Base-by-base conservation (phyloP, 2,113 vertebrate genomes). In the Mormyrus iriodes region DNA sequence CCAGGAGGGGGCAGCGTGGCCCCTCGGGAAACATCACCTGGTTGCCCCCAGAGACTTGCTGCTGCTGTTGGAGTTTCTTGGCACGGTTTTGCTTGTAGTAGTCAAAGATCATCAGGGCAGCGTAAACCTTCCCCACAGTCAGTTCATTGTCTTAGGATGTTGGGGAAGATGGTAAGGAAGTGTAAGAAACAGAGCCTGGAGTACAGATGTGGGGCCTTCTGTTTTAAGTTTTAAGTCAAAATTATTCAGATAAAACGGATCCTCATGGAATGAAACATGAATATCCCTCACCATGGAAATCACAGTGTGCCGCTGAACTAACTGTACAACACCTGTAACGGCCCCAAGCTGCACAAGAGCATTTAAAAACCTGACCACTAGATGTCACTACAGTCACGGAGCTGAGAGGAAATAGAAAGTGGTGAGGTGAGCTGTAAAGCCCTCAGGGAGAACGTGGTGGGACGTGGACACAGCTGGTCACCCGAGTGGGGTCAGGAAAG, bases 41-140 rank as follows among this genome's bases (percentile, higher is more conserved):
- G 51, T 79, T 52, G 52, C 12, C 88, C 48, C 0, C 92, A 46
- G 90, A 58, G 6, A 90, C 15, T 13, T 65, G 61, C 58, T 91
- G 51, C 88, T 97, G 97, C 89, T 94, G 95, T 92, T 98, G 97
- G 6, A 98, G 97, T 58, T 95, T 96, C 93, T 97, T 98, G 93
- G 96, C 97, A 86, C 97, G 97, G 79, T 97, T 99, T 94, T 98
- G 97, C 91, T 99, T 99, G 94, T 99, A 99, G 96, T 97, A 99
- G 95, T 99, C 98, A 1, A 98, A 99, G 93, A 99, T 99, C 98
- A 99, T 99, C 39, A 97, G 96, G 0, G 98, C 98, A 0, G 98
- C 98, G 0, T 99, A 99, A 76, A 99, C 98, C 79, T 99, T 99
- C 87, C 98, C 98, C 91, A 99, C 98, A 0, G 98, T 99, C 95